These are phyloP conservation scores for Drosophila tani DNA, from an alignment of 1,140 invertebrate species.

Conservation along the genomic window DNA sequence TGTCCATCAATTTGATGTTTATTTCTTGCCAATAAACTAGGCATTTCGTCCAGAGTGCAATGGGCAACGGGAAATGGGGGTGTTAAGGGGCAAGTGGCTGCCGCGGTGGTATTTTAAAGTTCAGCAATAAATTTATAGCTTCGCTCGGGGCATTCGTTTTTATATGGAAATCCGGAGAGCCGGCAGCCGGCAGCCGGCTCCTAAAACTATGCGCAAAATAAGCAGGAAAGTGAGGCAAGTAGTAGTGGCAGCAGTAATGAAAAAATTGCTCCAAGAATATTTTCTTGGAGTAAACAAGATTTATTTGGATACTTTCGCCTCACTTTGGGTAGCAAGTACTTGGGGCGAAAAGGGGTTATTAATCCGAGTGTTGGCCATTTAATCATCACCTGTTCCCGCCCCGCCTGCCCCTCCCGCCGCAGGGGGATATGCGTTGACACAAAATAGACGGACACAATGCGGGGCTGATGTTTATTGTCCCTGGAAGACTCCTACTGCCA, in stretches of 20 bases:
- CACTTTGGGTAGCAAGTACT: neutral
- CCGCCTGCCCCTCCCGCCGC: neutral
- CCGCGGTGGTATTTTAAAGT: conserved; percentile 78
- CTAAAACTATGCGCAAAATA: conserved; percentile 72
- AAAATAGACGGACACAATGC: conserved; percentile 32
- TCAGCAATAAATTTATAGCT: conserved; percentile 80
- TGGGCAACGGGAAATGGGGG: neutral
- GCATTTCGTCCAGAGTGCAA: conserved; percentile 11
- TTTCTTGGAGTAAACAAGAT: conserved; percentile 64
- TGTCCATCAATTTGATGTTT: neutral
- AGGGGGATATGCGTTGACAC: conserved; percentile 15
- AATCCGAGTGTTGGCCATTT: conserved; percentile 31
- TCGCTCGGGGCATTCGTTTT: conserved; percentile 63
- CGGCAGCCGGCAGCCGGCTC: conserved; percentile 3
- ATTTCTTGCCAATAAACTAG: conserved; percentile 7
- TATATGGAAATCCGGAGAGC: conserved; percentile 33
- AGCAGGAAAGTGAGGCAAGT: conserved; percentile 27
- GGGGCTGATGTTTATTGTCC: conserved; percentile 43
- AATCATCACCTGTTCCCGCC: conserved; percentile 21
- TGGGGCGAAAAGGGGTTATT: conserved; percentile 6
- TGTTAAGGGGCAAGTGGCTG: conserved; percentile 47
- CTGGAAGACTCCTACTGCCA: conserved; percentile 20
- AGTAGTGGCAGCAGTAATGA: conserved; percentile 48
- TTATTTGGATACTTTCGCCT: conserved; percentile 53
- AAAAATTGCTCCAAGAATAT: conserved; percentile 71